These are phyloP conservation scores for Grallaria varia DNA, from an alignment of 2,113 vertebrate genomes.

Conservation along the genomic window DNA sequence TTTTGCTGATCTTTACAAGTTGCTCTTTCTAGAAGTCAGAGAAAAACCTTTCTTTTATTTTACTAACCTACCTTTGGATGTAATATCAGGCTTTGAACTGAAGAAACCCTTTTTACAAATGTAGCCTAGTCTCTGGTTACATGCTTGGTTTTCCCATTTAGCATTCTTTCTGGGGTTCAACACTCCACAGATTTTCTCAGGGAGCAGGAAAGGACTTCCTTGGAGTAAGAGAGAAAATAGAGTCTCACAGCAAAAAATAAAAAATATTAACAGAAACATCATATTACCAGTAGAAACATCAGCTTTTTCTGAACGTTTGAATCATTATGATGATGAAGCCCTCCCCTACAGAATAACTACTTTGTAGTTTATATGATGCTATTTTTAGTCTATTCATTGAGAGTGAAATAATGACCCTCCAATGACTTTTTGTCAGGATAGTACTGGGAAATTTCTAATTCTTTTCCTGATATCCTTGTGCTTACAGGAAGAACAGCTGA, in stretches of 20 bases:
- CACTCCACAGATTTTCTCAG: slow-evolving; percentile 82
- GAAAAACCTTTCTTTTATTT: neutral
- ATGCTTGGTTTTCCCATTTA: slow-evolving; percentile 86
- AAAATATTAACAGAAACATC: neutral
- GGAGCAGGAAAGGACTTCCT: slow-evolving; percentile 85
- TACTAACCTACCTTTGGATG: slow-evolving; percentile 62
- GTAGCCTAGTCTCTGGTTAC: slow-evolving; percentile 85
- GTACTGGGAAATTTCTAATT: neutral
- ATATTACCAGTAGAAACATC: neutral
- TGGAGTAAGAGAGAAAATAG: slow-evolving; percentile 4
- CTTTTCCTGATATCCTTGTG: neutral
- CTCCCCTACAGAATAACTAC: neutral
- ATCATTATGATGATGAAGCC: neutral
- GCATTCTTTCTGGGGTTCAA: slow-evolving; percentile 82
- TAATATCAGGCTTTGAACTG: slow-evolving; percentile 39
- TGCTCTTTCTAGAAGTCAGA: neutral
- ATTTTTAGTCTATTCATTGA: neutral
- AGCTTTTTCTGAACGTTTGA: neutral
- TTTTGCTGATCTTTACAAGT: neutral
- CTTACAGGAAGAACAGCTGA: neutral
- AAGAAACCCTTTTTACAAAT: slow-evolving; percentile 85
- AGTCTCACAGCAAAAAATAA: neutral
- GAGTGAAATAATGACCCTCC: neutral
- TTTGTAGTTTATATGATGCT: neutral
- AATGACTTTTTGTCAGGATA: neutral